Conservation (phyloP, 2,888 invertebrate species). For the Anodontia alba region DNA sequence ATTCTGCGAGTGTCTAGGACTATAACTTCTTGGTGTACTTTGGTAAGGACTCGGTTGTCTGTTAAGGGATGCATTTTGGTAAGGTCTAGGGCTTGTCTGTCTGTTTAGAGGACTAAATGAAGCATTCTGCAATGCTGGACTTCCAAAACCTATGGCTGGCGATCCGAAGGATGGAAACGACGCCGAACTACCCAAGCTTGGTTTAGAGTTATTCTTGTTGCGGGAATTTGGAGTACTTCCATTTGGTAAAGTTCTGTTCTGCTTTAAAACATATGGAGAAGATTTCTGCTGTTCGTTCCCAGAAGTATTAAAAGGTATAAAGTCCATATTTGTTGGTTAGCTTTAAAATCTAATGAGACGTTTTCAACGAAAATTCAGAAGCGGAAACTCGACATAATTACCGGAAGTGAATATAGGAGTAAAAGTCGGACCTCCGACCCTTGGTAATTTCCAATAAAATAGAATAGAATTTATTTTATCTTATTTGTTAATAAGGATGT, state of each 20-base stretch:
- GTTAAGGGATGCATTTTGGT: not conserved
- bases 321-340: slow-evolving; percentile 42
- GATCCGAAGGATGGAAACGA: slow-evolving; percentile 2
- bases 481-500: too few species aligned
- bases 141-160: slow-evolving; percentile 36
- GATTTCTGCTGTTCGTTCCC: slow-evolving; percentile 25
- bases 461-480: too few species aligned
- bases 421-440: too few species aligned
- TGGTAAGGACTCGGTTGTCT: not conserved
- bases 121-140: slow-evolving; percentile 30
- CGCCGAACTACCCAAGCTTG: slow-evolving; percentile 52
- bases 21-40: slow-evolving; percentile 2
- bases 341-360: not conserved
- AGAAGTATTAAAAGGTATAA: slow-evolving; percentile 50
- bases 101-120: slow-evolving; percentile 24
- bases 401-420: not conserved
- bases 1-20: slow-evolving; percentile 28
- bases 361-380: not conserved
- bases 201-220: slow-evolving; percentile 1
- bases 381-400: slow-evolving; percentile 1
- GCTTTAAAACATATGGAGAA: slow-evolving; percentile 26
- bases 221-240: not conserved
- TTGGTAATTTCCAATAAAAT: too few species aligned
- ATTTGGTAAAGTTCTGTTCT: not conserved
- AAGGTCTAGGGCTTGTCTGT: slow-evolving; percentile 34